Conservation (phyloP, 2,113 vertebrate species). For the Edolisoma coerulescens region DNA sequence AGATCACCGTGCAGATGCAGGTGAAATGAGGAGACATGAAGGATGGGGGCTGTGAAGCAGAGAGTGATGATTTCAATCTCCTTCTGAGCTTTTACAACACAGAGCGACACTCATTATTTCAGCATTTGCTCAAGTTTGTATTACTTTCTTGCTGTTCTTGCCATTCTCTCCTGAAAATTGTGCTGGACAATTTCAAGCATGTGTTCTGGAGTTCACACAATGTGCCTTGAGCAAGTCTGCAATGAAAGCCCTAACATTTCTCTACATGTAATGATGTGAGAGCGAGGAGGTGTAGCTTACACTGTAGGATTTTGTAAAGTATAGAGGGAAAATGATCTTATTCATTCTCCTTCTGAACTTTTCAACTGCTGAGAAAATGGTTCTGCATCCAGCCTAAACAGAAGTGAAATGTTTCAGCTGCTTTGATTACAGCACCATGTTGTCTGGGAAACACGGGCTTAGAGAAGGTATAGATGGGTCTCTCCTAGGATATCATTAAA, state of each 20-base stretch:
- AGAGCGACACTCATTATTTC: background rate
- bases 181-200: background rate
- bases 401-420: background rate
- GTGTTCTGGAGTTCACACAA: background rate
- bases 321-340: background rate
- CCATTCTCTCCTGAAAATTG: background rate
- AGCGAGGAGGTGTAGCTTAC: background rate
- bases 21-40: background rate
- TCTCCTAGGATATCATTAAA: background rate
- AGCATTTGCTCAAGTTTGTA: background rate
- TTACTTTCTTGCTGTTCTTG: background rate
- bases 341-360: constrained; percentile 10
- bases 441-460: background rate
- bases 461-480: background rate
- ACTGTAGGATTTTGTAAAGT: background rate
- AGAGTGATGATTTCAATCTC: background rate
- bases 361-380: background rate
- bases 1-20: background rate
- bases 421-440: background rate
- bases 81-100: background rate
- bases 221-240: background rate
- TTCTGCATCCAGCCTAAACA: background rate
- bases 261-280: background rate
- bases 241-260: background rate
- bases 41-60: background rate